phyloP scores from a whole-genome alignment of 1,140 invertebrate species.

The Asbolus verrucosus region DNA sequence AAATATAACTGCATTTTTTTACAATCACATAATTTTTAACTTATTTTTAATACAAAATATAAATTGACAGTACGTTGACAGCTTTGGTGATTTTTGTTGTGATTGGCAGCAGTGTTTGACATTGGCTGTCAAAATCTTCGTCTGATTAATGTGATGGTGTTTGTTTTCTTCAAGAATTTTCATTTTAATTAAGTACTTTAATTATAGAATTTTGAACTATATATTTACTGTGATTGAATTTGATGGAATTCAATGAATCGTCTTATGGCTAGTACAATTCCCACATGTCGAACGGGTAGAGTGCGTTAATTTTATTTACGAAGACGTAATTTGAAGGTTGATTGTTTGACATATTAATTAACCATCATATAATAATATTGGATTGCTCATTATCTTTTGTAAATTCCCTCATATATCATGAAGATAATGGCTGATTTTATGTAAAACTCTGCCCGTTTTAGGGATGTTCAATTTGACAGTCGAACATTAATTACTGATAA shows the following conservation, averaged over 20 bases:
- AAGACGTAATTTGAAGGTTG: slow-evolving; percentile 45
- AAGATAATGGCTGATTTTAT: slow-evolving; percentile 4
- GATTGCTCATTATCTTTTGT: slow-evolving; percentile 22
- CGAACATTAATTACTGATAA: slow-evolving; percentile 16
- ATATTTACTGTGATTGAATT: neutral
- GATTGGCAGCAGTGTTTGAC: neutral
- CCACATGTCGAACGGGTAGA: slow-evolving; percentile 3
- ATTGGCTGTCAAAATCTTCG: slow-evolving; percentile 2
- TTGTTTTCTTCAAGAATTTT: slow-evolving; percentile 1
- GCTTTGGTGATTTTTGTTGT: neutral
- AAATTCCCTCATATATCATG: neutral
- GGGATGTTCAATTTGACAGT: slow-evolving; percentile 6
- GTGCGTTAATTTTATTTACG: slow-evolving; percentile 35
- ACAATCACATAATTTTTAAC: neutral
- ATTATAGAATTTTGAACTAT: neutral
- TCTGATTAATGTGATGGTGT: slow-evolving; percentile 2
- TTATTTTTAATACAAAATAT: neutral
- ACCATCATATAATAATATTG: slow-evolving; percentile 31
- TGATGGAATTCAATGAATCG: neutral
- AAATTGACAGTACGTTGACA: slow-evolving; percentile 16
- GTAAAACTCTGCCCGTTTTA: slow-evolving; percentile 7
- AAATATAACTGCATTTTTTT: slow-evolving; percentile 4
- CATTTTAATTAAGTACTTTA: slow-evolving; percentile 7
- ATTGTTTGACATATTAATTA: slow-evolving; percentile 40
- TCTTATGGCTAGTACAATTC: neutral